phyloP scores from a whole-genome alignment of 2,113 vertebrate genomes.

The Alces alces region DNA sequence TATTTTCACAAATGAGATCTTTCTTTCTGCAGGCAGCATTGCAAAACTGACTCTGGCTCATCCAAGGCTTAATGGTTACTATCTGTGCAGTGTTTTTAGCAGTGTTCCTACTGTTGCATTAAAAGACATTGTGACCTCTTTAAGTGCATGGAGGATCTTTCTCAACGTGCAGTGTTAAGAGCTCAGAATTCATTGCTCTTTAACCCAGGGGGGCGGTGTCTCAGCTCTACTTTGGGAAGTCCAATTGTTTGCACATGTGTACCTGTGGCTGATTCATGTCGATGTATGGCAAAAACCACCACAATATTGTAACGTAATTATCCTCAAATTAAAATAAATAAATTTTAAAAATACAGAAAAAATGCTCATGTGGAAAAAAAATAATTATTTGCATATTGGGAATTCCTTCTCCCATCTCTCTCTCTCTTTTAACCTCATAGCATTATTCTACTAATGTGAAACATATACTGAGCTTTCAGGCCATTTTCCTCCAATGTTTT shows the following conservation, averaged over 20 bases:
- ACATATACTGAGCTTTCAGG: conserved; percentile 23
- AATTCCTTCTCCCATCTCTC: neutral
- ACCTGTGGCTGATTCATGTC: neutral
- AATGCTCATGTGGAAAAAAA: neutral
- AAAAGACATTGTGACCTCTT: conserved; percentile 18
- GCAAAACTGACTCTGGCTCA: conserved; percentile 38
- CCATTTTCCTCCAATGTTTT: conserved; percentile 7
- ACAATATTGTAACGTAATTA: neutral
- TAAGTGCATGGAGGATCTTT: neutral
- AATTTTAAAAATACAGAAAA: neutral
- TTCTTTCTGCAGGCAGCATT: conserved; percentile 46
- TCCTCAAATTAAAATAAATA: neutral
- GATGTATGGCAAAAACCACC: neutral
- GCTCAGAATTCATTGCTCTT: conserved; percentile 6
- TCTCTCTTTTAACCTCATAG: neutral
- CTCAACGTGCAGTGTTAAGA: neutral
- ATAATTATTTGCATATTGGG: neutral
- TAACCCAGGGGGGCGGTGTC: neutral
- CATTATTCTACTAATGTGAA: neutral
- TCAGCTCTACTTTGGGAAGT: neutral
- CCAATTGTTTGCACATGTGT: neutral
- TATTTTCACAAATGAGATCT: conserved; percentile 69
- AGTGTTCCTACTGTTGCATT: neutral
- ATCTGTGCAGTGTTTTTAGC: neutral
- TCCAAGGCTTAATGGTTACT: conserved; percentile 20